Evolutionary conservation across 2,888 invertebrate genomes (phyloP).

Genomic region (Scaptomyza tumidula): DNA sequence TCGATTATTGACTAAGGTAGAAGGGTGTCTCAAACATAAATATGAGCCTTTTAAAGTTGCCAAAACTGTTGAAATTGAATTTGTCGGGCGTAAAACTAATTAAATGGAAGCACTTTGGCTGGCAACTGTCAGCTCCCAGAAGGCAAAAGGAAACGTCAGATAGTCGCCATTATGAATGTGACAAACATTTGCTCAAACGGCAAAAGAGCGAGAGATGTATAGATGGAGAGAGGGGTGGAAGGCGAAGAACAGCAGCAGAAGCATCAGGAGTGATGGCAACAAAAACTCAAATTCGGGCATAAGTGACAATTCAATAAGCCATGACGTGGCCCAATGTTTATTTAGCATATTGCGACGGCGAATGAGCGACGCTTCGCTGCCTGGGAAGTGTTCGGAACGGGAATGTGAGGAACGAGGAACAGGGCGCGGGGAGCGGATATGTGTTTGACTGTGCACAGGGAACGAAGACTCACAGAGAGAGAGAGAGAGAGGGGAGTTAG

Average conservation of each 20-base stretch:
- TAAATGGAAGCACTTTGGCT: constrained; percentile 75
- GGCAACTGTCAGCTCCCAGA: constrained; percentile 42
- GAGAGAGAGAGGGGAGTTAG: constrained; percentile 9
- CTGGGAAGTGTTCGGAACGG: constrained; percentile 52
- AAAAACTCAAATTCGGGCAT: constrained; percentile 77
- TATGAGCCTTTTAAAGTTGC: constrained; percentile 51
- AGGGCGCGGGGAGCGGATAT: constrained; percentile 8
- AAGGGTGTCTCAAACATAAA: constrained; percentile 22
- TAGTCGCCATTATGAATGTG: constrained; percentile 74
- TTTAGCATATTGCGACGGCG: constrained; percentile 82
- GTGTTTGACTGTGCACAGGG: constrained; percentile 1
- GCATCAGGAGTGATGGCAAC: constrained; percentile 46
- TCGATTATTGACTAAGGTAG: constrained; percentile 69
- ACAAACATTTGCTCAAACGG: constrained; percentile 40
- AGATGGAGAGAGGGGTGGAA: background rate
- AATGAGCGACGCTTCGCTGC: constrained; percentile 74
- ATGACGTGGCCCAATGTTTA: constrained; percentile 82
- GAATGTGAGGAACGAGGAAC: background rate
- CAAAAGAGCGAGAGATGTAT: background rate
- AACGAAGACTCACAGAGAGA: constrained; percentile 18
- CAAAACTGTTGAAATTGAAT: constrained; percentile 58
- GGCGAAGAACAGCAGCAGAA: background rate
- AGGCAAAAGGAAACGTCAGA: constrained; percentile 51
- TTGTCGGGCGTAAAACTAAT: constrained; percentile 69
- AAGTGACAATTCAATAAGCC: constrained; percentile 84